phyloP scores from a whole-genome alignment of 2,888 invertebrate species.

The Rutpela maculata region DNA sequence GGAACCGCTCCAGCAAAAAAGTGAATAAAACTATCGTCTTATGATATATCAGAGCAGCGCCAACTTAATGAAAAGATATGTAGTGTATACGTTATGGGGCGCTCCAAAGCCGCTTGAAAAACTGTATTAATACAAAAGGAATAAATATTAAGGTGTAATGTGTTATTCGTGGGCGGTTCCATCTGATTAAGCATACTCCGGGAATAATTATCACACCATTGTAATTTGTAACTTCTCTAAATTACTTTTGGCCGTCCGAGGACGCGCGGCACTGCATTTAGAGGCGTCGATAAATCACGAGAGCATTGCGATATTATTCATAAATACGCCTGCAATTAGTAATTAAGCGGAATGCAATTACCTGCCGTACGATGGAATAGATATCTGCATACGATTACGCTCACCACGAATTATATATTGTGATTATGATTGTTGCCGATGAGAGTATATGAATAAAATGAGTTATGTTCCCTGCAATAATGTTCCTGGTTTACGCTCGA shows the following conservation, averaged over 20 bases:
- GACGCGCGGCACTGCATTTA: constrained; percentile 44
- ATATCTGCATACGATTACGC: constrained; percentile 62
- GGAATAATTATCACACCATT: constrained; percentile 71
- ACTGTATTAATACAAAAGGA: constrained; percentile 68
- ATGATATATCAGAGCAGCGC: constrained; percentile 71
- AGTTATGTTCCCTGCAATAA: neutral
- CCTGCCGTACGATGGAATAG: constrained; percentile 55
- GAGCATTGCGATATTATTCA: constrained; percentile 62
- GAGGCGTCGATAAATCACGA: constrained; percentile 63
- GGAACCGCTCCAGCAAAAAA: constrained; percentile 62
- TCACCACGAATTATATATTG: constrained; percentile 39
- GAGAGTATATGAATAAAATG: neutral
- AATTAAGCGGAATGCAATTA: constrained; percentile 66
- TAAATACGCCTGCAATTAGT: constrained; percentile 64
- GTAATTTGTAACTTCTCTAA: constrained; percentile 70
- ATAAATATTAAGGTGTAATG: constrained; percentile 66
- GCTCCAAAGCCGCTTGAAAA: constrained; percentile 64
- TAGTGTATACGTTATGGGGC: constrained; percentile 70
- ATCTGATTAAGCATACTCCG: constrained; percentile 70
- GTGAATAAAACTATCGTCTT: constrained; percentile 66
- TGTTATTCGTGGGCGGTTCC: constrained; percentile 70
- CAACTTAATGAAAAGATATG: constrained; percentile 73
- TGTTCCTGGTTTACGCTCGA: neutral
- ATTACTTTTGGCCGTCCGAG: constrained; percentile 63
- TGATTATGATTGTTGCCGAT: constrained; percentile 26